A percentile compares a stretch with the other conserved stretches of the same genome.
Evolutionary conservation across 2,888 invertebrate genomes (phyloP).

Genomic region (Tuberolachnus salignus): DNA sequence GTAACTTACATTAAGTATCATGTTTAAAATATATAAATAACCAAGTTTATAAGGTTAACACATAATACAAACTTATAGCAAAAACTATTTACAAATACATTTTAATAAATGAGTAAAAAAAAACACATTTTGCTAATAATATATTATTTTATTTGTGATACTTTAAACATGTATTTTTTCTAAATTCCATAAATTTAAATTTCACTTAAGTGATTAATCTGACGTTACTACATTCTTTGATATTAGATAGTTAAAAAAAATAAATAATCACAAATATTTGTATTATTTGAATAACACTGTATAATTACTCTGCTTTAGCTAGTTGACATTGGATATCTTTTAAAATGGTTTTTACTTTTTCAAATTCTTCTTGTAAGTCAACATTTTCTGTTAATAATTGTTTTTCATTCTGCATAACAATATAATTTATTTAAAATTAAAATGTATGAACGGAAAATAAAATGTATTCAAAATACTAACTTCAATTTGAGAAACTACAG

Average conservation of each 20-base stretch:
- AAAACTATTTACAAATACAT: no score
- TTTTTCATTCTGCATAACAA: slow-evolving; percentile 55
- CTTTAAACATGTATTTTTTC: no score
- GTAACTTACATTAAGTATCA: no score
- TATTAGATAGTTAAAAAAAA: not conserved
- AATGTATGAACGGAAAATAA: not conserved
- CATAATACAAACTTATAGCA: no score
- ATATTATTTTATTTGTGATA: no score
- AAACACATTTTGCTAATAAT: no score
- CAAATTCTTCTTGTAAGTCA: slow-evolving; percentile 27
- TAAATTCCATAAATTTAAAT: no score
- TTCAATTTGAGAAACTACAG: slow-evolving; percentile 60
- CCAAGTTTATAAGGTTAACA: no score
- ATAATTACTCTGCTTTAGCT: not conserved
- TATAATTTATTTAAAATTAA: not conserved
- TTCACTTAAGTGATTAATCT: no score
- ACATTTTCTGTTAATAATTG: not conserved
- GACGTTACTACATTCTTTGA: not conserved
- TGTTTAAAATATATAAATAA: no score
- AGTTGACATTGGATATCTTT: slow-evolving; percentile 18
- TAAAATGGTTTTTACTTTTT: slow-evolving; percentile 30
- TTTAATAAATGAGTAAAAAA: no score
- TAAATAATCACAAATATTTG: not conserved
- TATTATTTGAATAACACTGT: not conserved
- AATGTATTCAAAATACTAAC: slow-evolving; percentile 56